Base-by-base conservation (phyloP, 2,888 invertebrate genomes). In the Lordiphosa fenestrarum region DNA sequence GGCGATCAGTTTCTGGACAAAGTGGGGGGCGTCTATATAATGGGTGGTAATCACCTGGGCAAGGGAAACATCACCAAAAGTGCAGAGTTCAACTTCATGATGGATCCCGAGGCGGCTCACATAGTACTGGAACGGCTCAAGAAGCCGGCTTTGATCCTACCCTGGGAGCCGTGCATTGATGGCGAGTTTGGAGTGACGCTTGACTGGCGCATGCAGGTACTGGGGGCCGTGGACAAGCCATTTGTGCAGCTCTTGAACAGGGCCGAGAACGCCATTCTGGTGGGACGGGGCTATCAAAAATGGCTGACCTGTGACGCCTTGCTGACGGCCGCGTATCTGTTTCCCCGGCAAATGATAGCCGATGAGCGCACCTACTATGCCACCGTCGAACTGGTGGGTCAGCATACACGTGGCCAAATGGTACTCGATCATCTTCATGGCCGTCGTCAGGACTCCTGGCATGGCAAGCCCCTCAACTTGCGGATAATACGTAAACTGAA, bases 11-110 rank as follows among this genome's bases (percentile, higher is more conserved):
- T 96, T 80, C 85, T 92, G 2, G 83, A 90, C 19, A 91, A 92
- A 67, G 88, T 95, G 0, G 92, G 93, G 48, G 92, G 93, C 49
- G 89, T 95, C 36, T 94, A 92, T 80, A 90, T 95, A 2, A 95
- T 95, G 91, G 96, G 95, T n/a, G 95, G 96, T 61, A 94, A 94
- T 88, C 91, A 92, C 68, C 90, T 91, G 73, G 93, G 95, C 94
- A 90, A 61, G 53, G 93, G 93, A 10, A 94, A 93, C 80, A 85
- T 90, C n/a, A 91, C 91, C 2, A 85, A 91, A 36, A 88, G 92
- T 55, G 94, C 93, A 0, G 95, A 95, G 87, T 95, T 93, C 83
- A 95, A 95, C 89, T 95, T 95, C 87, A 91, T 91, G 72, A 89
- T 90, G 51, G 95, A 95, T 89, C 94, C 95, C 0, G 95, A 95